Evolutionary conservation across 2,797 vertebrate species (phyloP).

Genomic region (Prionace glauca): DNA sequence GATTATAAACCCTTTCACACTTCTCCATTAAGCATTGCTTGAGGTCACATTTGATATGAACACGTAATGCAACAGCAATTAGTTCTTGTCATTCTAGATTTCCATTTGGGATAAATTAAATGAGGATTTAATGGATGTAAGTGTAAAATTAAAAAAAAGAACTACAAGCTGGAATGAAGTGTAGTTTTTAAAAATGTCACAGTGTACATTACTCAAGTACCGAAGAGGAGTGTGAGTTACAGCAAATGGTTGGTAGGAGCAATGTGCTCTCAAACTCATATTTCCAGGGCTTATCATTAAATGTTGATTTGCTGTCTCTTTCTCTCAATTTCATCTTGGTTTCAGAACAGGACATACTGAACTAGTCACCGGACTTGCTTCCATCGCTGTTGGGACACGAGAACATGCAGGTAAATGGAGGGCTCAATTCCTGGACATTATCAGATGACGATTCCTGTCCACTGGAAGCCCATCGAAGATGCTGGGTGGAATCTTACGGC

Average conservation of each 20-base stretch:
- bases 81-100: conserved; percentile 31
- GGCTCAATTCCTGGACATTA: background rate
- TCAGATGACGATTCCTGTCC: background rate
- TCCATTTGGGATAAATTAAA: conserved; percentile 26
- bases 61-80: conserved; percentile 24
- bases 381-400: too few relatives aligned
- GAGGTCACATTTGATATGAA: conserved; percentile 17
- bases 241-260: background rate
- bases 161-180: conserved; percentile 5
- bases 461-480: background rate
- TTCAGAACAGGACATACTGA: background rate
- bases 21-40: conserved; percentile 26
- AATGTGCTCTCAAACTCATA: background rate
- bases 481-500: too few relatives aligned
- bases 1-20: conserved; percentile 25
- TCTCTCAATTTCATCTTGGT: background rate
- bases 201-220: background rate
- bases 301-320: background rate
- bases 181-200: background rate
- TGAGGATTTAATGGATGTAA: conserved; percentile 30
- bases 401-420: too few relatives aligned
- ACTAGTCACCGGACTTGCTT: background rate
- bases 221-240: background rate
- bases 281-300: background rate
- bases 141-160: background rate